Conservation (phyloP, 2,888 invertebrate genomes). For the Cacoxenus indagator region DNA sequence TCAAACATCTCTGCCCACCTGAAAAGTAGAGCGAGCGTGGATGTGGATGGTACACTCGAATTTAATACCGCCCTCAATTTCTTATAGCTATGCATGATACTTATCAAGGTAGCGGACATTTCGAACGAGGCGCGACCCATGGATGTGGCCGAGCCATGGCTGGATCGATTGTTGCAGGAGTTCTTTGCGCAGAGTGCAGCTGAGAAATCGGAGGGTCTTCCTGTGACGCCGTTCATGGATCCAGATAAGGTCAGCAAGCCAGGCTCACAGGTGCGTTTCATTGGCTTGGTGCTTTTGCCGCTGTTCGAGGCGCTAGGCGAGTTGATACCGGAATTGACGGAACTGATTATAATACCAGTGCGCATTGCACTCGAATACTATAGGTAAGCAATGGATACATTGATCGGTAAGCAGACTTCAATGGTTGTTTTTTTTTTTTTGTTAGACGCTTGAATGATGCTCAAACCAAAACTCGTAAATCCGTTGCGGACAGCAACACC, state of each 20-base stretch:
- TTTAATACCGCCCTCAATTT: not conserved
- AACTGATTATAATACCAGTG: constrained; percentile 70
- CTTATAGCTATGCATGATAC: constrained; percentile 80
- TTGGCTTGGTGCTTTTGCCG: constrained; percentile 84
- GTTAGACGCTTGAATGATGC: constrained; percentile 71
- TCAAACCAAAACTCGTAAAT: constrained; percentile 69
- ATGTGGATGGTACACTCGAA: not conserved
- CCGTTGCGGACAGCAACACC: constrained; percentile 67
- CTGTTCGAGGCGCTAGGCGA: constrained; percentile 84
- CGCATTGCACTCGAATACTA: constrained; percentile 71
- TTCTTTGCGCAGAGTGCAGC: constrained; percentile 86
- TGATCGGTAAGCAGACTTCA: not conserved
- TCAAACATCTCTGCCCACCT: no score
- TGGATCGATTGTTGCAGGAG: constrained; percentile 79
- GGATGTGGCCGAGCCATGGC: constrained; percentile 87
- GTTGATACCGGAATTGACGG: constrained; percentile 81
- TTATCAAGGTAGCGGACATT: constrained; percentile 88
- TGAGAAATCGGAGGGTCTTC: constrained; percentile 85
- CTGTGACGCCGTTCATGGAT: constrained; percentile 90
- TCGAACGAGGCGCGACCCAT: constrained; percentile 87
- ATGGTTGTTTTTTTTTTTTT: not conserved
- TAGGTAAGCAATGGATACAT: constrained; percentile 53
- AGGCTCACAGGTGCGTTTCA: constrained; percentile 87
- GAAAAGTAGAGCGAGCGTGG: no score
- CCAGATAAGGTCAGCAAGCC: constrained; percentile 87